These are phyloP conservation scores for Melitaea cinxia DNA, from an alignment of 1,140 invertebrate genomes.

Conservation along the genomic window DNA sequence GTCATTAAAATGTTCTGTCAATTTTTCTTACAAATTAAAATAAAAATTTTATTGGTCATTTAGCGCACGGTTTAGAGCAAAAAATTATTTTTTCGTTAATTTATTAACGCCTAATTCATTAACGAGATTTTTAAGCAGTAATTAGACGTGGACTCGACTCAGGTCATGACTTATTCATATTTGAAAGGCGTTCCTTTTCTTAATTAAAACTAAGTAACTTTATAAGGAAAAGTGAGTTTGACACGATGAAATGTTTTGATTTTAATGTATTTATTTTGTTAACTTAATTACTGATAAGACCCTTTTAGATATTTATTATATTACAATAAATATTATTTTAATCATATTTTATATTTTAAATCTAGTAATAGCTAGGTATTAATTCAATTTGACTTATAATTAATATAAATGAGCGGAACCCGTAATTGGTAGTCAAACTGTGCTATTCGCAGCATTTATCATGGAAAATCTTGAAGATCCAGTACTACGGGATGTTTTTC, in stretches of 20 bases:
- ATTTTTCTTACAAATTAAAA: constrained; percentile 23
- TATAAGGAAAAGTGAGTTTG: constrained; percentile 33
- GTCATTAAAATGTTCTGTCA: constrained; percentile 19
- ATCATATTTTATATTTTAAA: too few species aligned
- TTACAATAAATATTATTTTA: background rate
- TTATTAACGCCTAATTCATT: constrained; percentile 33
- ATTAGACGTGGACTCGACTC: constrained; percentile 19
- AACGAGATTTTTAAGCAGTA: constrained; percentile 16
- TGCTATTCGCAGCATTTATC: too few species aligned
- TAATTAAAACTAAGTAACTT: constrained; percentile 41
- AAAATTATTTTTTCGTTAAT: constrained; percentile 20
- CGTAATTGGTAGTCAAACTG: too few species aligned
- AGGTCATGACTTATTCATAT: constrained; percentile 23
- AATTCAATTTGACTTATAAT: too few species aligned
- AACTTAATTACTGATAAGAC: background rate
- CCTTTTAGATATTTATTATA: background rate
- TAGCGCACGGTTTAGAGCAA: constrained; percentile 18
- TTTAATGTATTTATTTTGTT: constrained; percentile 18
- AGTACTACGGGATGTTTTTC: too few species aligned
- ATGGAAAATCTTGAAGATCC: too few species aligned
- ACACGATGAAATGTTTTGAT: constrained; percentile 24
- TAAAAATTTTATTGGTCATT: constrained; percentile 21
- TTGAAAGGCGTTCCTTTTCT: constrained; percentile 28
- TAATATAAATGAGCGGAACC: too few species aligned
- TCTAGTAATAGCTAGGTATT: too few species aligned